phyloP scores from a whole-genome alignment of 2,797 vertebrate genomes.

The Lophotriccus pileatus region DNA sequence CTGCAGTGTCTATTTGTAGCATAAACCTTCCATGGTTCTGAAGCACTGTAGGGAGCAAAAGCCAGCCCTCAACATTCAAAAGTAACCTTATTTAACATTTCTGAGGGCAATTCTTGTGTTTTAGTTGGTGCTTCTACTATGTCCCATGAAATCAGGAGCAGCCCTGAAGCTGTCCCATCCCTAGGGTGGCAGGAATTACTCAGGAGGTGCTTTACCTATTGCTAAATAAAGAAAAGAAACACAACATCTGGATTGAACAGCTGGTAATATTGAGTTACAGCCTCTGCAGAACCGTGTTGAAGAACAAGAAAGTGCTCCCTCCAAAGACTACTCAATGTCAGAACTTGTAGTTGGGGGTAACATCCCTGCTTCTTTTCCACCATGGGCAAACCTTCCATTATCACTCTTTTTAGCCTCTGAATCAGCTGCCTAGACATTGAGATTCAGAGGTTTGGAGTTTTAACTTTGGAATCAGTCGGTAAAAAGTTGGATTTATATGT shows the following conservation, averaged over 20 bases:
- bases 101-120: not conserved
- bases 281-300: not conserved
- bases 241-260: not conserved
- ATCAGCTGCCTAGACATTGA: not conserved
- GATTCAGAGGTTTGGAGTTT: not conserved
- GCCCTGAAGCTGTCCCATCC: not conserved
- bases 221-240: not conserved
- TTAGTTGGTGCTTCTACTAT: not conserved
- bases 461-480: not conserved
- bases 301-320: not conserved
- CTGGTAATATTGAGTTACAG: not conserved
- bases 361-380: not conserved
- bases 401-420: not conserved
- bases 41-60: not conserved
- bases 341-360: not conserved
- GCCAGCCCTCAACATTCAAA: not conserved
- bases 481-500: not conserved
- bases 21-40: not conserved
- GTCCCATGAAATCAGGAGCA: not conserved
- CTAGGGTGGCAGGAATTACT: not conserved
- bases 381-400: not conserved
- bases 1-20: not conserved
- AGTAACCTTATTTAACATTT: not conserved
- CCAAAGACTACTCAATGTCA: not conserved
- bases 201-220: not conserved